Evolutionary conservation across 2,797 vertebrate genomes (phyloP).

Genomic region (Lagorchestes hirsutus): DNA sequence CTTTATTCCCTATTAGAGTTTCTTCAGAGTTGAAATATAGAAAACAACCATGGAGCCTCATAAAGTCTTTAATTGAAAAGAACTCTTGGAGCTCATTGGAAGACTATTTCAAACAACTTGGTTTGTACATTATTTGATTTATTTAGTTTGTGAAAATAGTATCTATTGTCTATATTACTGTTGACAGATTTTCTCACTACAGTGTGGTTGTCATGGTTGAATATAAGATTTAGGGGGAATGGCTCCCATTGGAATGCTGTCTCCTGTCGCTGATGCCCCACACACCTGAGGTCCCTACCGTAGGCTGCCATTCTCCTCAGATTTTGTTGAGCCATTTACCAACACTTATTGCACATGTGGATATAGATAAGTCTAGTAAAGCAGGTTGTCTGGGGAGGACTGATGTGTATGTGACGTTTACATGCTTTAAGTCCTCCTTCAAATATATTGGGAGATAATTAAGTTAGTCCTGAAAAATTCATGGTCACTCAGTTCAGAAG

Average conservation of each 20-base stretch:
- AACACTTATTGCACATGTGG: neutral
- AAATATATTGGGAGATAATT: slow-evolving; percentile 24
- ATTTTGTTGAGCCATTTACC: neutral
- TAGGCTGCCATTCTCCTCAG: neutral
- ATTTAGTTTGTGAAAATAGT: slow-evolving; percentile 55
- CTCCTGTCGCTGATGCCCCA: neutral
- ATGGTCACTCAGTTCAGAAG: slow-evolving; percentile 3
- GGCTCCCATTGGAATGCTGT: slow-evolving; percentile 15
- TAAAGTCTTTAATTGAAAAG: slow-evolving; percentile 97
- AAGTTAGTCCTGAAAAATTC: slow-evolving; percentile 52
- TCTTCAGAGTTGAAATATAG: slow-evolving; percentile 95
- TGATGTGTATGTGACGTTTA: slow-evolving; percentile 16
- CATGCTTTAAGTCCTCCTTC: slow-evolving; percentile 43
- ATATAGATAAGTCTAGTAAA: slow-evolving; percentile 24
- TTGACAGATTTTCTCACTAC: slow-evolving; percentile 24
- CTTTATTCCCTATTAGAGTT: slow-evolving; percentile 86
- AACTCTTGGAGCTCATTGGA: slow-evolving; percentile 96
- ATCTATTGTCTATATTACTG: slow-evolving; percentile 15
- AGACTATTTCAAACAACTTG: slow-evolving; percentile 94
- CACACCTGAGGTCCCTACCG: neutral
- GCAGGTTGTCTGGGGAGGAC: neutral
- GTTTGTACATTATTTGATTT: slow-evolving; percentile 78
- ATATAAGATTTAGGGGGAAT: neutral
- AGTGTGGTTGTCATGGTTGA: neutral
- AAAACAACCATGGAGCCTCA: slow-evolving; percentile 96